Evolutionary conservation across 2,113 vertebrate species (phyloP).

Genomic region (Marmota flaviventris): DNA sequence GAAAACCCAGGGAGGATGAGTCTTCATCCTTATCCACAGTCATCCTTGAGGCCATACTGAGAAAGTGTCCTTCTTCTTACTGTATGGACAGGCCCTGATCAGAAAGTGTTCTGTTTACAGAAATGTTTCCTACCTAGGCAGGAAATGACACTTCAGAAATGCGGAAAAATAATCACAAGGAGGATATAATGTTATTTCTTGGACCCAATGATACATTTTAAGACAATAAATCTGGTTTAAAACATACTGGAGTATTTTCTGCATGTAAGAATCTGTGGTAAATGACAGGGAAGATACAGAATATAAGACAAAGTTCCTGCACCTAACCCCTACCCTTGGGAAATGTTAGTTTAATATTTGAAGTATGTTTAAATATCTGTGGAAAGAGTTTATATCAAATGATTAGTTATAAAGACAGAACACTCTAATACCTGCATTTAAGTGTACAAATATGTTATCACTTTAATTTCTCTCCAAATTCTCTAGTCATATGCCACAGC

Average conservation of each 20-base stretch:
- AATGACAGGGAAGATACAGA: background rate
- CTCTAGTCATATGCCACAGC: background rate
- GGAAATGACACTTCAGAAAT: conserved; percentile 50
- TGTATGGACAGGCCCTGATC: conserved; percentile 57
- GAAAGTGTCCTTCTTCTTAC: conserved; percentile 72
- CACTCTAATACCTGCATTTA: background rate
- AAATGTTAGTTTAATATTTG: conserved; percentile 47
- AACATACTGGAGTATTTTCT: background rate
- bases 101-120: conserved; percentile 69
- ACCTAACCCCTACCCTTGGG: fast-evolving
- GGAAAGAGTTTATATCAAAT: background rate
- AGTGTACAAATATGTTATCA: background rate
- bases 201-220: background rate
- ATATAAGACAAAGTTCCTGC: background rate
- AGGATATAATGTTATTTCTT: conserved; percentile 38
- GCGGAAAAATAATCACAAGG: conserved; percentile 33
- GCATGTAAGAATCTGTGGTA: background rate
- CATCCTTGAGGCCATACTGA: conserved; percentile 72
- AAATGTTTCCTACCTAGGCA: conserved; percentile 29
- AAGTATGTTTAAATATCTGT: conserved; percentile 31
- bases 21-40: conserved; percentile 80
- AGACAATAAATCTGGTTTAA: conserved; percentile 46
- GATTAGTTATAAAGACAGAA: background rate
- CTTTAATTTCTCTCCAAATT: background rate
- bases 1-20: conserved; percentile 85